These are phyloP conservation scores for Entomobrya proxima DNA, from an alignment of 2,888 invertebrate species.

Conservation along the genomic window DNA sequence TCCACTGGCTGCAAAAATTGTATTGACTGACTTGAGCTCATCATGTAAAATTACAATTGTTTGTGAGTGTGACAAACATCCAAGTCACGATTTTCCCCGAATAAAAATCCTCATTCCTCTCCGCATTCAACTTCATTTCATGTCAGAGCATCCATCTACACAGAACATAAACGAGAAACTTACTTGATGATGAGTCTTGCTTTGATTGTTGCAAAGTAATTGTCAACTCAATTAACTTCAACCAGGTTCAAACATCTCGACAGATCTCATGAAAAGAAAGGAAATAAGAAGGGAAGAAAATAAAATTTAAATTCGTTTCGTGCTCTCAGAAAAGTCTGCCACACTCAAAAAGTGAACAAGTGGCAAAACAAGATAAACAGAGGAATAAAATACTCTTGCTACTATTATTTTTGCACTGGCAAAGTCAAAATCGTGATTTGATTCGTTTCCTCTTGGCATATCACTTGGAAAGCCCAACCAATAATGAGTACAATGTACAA, in stretches of 20 bases:
- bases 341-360: slow-evolving; percentile 2
- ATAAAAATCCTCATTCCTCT: slow-evolving; percentile 24
- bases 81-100: slow-evolving; percentile 57
- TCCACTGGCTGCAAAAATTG: not conserved
- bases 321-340: slow-evolving; percentile 1
- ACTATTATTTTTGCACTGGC: slow-evolving; percentile 1
- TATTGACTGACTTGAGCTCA: slow-evolving; percentile 26
- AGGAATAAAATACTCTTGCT: not conserved
- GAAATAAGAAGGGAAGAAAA: not conserved
- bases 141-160: not conserved
- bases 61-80: slow-evolving; percentile 63
- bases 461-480: slow-evolving; percentile 3
- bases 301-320: slow-evolving; percentile 14
- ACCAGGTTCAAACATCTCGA: slow-evolving; percentile 47
- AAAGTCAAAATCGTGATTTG: slow-evolving; percentile 47
- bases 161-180: slow-evolving; percentile 31
- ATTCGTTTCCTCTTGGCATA: slow-evolving; percentile 30
- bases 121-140: not conserved
- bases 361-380: slow-evolving; percentile 37
- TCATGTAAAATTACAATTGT: slow-evolving; percentile 38
- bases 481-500: not conserved
- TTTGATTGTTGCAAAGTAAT: slow-evolving; percentile 59
- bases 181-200: slow-evolving; percentile 55
- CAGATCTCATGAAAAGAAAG: slow-evolving; percentile 7
- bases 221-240: slow-evolving; percentile 65